These are phyloP conservation scores for Himalopsyche japonica DNA, from an alignment of 2,888 invertebrate species.

Conservation along the genomic window DNA sequence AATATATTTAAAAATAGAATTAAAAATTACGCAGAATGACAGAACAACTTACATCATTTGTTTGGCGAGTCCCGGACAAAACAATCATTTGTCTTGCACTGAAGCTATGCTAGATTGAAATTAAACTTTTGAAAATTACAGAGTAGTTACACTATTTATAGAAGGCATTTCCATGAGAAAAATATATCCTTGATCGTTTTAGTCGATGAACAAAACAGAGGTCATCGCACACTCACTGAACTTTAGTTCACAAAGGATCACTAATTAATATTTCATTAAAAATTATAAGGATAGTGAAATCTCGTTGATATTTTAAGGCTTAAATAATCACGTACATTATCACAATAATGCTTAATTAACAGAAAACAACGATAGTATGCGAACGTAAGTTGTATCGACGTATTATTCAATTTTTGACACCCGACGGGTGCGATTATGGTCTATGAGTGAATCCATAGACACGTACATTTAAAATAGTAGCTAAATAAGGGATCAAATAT, in stretches of 20 bases:
- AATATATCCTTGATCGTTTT: slow-evolving; percentile 14
- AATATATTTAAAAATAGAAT: not conserved
- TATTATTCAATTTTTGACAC: not conserved
- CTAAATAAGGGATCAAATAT: too few relatives aligned
- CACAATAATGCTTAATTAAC: not conserved
- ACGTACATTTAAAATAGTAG: too few relatives aligned
- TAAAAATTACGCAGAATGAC: not conserved
- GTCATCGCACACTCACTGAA: slow-evolving; percentile 24
- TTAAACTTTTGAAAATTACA: not conserved
- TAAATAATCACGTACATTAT: not conserved
- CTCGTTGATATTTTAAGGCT: not conserved
- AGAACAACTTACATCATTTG: too few relatives aligned
- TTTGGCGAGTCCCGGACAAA: not conserved
- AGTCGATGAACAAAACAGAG: slow-evolving; percentile 14
- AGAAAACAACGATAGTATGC: not conserved
- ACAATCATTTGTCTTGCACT: not conserved
- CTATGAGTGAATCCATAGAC: not conserved
- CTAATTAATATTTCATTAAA: not conserved
- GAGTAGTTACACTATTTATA: not conserved
- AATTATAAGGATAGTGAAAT: not conserved
- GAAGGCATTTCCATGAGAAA: not conserved
- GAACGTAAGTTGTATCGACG: not conserved
- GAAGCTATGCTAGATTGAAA: not conserved
- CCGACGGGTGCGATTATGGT: not conserved
- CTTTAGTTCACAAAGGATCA: not conserved